Evolutionary conservation across 2,113 vertebrate genomes (phyloP).

Genomic region (Donacobius atricapilla): DNA sequence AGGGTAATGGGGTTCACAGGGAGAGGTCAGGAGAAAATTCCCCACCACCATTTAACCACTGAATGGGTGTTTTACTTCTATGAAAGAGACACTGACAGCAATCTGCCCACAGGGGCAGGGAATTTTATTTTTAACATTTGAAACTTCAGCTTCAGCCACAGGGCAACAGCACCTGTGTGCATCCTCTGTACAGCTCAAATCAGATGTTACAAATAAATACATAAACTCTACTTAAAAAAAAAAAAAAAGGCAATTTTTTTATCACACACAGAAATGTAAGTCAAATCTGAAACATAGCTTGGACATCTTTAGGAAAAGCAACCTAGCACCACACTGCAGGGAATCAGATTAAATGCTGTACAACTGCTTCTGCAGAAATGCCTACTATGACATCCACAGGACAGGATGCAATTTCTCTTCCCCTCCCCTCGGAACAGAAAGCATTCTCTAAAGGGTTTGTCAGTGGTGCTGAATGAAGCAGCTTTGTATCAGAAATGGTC

Average conservation of each 20-base stretch:
- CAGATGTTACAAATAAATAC: not conserved
- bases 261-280: not conserved
- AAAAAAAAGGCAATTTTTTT: not conserved
- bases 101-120: not conserved
- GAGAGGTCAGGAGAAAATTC: not conserved
- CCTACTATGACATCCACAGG: not conserved
- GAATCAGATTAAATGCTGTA: not conserved
- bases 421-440: not conserved
- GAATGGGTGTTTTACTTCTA: not conserved
- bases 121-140: not conserved
- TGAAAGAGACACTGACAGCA: not conserved
- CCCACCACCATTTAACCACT: not conserved
- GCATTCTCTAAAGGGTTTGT: not conserved
- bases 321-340: not conserved
- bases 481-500: not conserved
- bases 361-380: not conserved
- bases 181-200: not conserved
- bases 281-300: not conserved
- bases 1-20: not conserved
- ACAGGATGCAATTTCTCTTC: not conserved
- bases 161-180: not conserved
- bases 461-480: accelerated
- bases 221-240: not conserved
- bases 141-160: not conserved
- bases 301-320: not conserved